Conservation (phyloP, 2,888 invertebrate species). For the Tachystola acroxantha region DNA sequence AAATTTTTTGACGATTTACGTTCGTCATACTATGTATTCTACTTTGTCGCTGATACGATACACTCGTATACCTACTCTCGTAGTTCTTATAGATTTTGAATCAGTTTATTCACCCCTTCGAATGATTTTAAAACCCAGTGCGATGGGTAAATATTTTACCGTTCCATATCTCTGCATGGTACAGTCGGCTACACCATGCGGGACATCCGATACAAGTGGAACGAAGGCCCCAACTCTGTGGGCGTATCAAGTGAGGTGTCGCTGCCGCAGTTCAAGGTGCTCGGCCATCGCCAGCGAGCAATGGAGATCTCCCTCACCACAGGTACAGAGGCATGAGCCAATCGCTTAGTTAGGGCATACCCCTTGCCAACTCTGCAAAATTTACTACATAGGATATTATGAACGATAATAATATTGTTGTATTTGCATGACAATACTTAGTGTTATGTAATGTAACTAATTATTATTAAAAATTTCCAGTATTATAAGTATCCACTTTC, state of each 20-base stretch:
- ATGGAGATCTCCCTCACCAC: conserved; percentile 96
- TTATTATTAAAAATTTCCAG: too few species aligned
- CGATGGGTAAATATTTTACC: conserved; percentile 73
- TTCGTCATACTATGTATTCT: conserved; percentile 20
- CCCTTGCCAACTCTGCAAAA: too few species aligned
- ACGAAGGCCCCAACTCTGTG: conserved; percentile 95
- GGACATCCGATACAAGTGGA: conserved; percentile 98
- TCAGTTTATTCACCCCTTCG: conserved; percentile 32
- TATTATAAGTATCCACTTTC: too few species aligned
- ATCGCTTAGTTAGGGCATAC: conserved; percentile 10
- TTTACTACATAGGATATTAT: too few species aligned
- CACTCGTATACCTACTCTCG: conserved; percentile 30
- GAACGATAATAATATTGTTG: too few species aligned
- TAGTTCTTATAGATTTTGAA: conserved; percentile 31
- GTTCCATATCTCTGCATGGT: conserved; percentile 71
- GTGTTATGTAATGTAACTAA: too few species aligned
- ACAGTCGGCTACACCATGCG: conserved; percentile 98
- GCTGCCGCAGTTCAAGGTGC: conserved; percentile 97
- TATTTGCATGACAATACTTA: too few species aligned
- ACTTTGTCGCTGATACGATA: conserved; percentile 21
- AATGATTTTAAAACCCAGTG: conserved; percentile 63
- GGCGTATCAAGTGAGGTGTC: conserved; percentile 96
- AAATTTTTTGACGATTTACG: conserved; percentile 18
- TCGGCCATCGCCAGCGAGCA: conserved; percentile 95
- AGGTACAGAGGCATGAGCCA: conserved; percentile 81